Evolutionary conservation across 2,888 invertebrate genomes (phyloP).

Genomic region (Caenorhabditis sulstoni): DNA sequence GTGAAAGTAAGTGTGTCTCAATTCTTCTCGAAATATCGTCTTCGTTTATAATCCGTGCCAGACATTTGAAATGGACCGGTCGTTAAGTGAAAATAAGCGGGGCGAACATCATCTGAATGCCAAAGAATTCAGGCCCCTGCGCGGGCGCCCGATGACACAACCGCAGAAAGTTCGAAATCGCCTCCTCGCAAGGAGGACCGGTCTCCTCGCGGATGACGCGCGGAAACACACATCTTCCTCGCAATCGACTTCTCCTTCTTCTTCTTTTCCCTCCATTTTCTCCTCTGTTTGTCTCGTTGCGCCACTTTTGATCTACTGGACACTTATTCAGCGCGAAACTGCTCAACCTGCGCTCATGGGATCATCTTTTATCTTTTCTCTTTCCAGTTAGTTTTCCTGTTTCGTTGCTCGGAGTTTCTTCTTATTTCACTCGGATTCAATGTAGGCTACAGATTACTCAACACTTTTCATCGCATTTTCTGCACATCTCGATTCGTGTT

Average conservation of each 20-base stretch:
- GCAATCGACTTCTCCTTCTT: slow-evolving; percentile 24
- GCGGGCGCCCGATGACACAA: slow-evolving; percentile 45
- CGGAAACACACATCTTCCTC: slow-evolving; percentile 22
- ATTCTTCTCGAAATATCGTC: background rate
- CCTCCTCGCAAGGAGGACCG: slow-evolving; percentile 28
- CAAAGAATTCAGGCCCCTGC: slow-evolving; percentile 5
- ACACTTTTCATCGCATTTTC: no score
- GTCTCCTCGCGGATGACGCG: slow-evolving; percentile 33
- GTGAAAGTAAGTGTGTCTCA: background rate
- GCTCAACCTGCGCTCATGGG: no score
- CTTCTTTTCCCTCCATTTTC: background rate
- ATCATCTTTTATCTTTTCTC: no score
- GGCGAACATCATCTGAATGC: slow-evolving; percentile 24
- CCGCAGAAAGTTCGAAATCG: slow-evolving; percentile 35
- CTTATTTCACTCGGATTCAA: no score
- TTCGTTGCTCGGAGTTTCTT: no score
- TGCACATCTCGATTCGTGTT: no score
- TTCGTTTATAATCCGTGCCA: slow-evolving; percentile 22
- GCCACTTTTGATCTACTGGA: slow-evolving; percentile 19
- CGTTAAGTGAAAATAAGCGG: background rate
- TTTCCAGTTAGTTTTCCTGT: no score
- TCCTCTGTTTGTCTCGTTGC: slow-evolving; percentile 5
- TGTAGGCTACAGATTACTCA: no score
- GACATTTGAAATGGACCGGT: slow-evolving; percentile 36
- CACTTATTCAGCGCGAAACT: slow-evolving; percentile 1